Evolutionary conservation across 2,797 vertebrate species (phyloP).

Genomic region (Sebastes iracundus): DNA sequence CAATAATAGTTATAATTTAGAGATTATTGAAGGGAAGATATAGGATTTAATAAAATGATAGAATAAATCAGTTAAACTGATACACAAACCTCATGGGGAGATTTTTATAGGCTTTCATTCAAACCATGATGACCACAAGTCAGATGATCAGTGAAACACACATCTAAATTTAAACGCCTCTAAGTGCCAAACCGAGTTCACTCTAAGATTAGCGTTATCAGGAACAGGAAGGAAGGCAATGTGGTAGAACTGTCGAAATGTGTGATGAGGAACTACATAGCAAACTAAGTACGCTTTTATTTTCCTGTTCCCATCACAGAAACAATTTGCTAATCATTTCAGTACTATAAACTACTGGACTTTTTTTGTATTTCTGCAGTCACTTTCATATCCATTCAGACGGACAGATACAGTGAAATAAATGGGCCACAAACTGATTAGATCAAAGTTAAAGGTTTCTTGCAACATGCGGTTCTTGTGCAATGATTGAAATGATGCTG

Average conservation of each 20-base stretch:
- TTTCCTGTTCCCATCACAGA: neutral
- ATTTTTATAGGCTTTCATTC: neutral
- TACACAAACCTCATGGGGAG: too few relatives aligned
- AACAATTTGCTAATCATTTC: neutral
- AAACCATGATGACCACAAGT: neutral
- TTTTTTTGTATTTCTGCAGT: neutral
- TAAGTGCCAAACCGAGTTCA: neutral
- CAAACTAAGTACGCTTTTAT: neutral
- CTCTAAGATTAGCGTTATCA: neutral
- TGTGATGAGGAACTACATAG: neutral
- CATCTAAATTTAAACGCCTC: neutral
- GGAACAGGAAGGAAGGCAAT: neutral
- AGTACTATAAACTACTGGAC: neutral
- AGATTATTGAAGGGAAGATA: neutral
- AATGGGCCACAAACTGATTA: neutral
- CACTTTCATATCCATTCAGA: neutral
- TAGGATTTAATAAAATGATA: neutral
- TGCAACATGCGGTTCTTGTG: neutral
- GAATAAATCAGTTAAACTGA: neutral
- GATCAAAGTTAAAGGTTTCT: neutral
- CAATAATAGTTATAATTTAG: neutral
- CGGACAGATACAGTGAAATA: neutral
- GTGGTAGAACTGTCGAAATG: accelerated
- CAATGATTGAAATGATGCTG: neutral
- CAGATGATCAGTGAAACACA: neutral